Evolutionary conservation across 2,888 invertebrate genomes (phyloP), one percentile per base, ranked within the genome.

Genomic region (Keiferia lycopersicella): DNA sequence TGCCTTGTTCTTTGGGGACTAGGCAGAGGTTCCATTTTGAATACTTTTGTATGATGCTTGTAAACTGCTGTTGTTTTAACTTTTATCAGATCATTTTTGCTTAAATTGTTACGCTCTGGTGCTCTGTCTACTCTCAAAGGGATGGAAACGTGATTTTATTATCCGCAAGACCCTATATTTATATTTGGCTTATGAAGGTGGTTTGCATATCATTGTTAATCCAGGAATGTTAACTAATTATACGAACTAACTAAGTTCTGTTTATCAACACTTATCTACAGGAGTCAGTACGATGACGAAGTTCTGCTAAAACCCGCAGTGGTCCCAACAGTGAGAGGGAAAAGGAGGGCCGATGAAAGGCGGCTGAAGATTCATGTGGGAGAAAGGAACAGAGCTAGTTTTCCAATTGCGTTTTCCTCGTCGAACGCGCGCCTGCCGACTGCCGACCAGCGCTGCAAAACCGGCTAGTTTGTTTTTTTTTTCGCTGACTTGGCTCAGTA

Each of bases 401-500:
- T 86, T 84, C 83, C 84, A 68, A 68, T 80, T 82, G 80, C 84
- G 80, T 76, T 81, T 78, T 71, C 78, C 76, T 65, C 72, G 67
- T 67, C 18, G 63, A 75, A 68, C 73, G 72, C 72, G 72, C 70
- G 67, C 68, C 66, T 69, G 64, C 67, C 71, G 70, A 65, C 66
- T 69, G 64, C 67, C 71, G 70, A 65, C 69, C 69, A 68, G 69
- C 73, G 71, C 73, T 74, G 65, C 76, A 71, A 69, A 67, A 73
- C 65, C 74, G 78, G 79, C 72, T 76, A 74, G 81, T 80, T 77
- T 82, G 76, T 82, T 84, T 53, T 56, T 86, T n/a, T 85, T 84
- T 86, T 78, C 77, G 71, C 71, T 72, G 75, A 71, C 70, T 73
- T 73, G 73, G 72, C 70, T 85, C 86, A 89, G 90, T 90, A 80